These are phyloP conservation scores for Chiloscyllium punctatum DNA, from an alignment of 2,797 vertebrate genomes.

Conservation along the genomic window DNA sequence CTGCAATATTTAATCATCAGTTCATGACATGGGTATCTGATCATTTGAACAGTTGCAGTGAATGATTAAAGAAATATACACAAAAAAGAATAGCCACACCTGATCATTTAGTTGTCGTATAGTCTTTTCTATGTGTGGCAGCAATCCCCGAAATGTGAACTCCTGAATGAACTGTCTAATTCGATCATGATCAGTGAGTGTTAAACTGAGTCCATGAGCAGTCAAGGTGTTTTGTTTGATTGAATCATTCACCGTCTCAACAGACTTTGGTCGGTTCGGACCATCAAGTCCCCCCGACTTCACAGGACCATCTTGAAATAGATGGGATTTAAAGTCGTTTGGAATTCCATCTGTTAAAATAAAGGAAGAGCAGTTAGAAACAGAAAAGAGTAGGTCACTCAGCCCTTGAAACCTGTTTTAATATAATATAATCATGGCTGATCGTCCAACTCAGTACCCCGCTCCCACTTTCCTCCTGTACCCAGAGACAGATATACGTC, in stretches of 20 bases:
- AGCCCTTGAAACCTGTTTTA: background rate
- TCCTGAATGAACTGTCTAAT: conserved; percentile 96
- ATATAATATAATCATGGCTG: background rate
- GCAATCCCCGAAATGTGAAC: conserved; percentile 89
- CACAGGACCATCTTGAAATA: conserved; percentile 64
- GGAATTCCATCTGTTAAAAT: conserved; percentile 59
- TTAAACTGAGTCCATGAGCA: conserved; percentile 78
- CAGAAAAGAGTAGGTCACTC: background rate
- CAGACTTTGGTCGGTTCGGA: conserved; percentile 52
- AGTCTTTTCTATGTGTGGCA: conserved; percentile 95
- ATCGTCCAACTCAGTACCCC: background rate
- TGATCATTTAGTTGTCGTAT: conserved; percentile 97
- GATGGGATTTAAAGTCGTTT: conserved; percentile 68
- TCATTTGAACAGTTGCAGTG: background rate
- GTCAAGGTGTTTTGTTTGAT: conserved; percentile 61
- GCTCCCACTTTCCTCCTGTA: background rate
- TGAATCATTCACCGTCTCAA: conserved; percentile 50
- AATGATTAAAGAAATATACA: background rate
- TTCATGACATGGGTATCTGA: background rate
- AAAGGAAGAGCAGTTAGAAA: conserved; percentile 39
- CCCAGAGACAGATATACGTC: too few species aligned
- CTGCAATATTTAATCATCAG: background rate
- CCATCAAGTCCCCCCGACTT: conserved; percentile 53
- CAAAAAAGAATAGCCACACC: conserved; percentile 57
- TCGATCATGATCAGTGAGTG: conserved; percentile 88